A percentile compares a stretch with the other conserved stretches of the same genome.
Conservation (phyloP, 2,888 invertebrate genomes). For the Augochlorella aurata region DNA sequence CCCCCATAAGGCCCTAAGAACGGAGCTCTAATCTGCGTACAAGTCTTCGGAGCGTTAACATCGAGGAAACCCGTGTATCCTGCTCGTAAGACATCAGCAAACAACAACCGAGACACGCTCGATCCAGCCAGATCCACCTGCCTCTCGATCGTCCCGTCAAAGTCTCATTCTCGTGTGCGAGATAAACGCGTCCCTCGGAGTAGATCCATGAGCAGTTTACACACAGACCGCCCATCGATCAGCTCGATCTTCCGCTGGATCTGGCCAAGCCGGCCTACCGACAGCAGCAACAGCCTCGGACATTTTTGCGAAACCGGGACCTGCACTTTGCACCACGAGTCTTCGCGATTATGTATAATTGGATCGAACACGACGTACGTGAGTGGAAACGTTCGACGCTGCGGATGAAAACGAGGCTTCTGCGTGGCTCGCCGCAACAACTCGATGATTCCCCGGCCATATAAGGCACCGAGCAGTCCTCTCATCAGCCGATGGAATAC, state of each 20-base stretch:
- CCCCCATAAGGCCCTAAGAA: not conserved
- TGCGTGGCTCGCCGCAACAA: slow-evolving; percentile 18
- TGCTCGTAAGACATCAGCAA: slow-evolving; percentile 1
- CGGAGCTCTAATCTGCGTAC: not conserved
- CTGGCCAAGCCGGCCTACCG: not conserved
- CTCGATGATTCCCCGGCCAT: slow-evolving; percentile 43
- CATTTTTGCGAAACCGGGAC: slow-evolving; percentile 13
- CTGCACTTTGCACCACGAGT: slow-evolving; percentile 18
- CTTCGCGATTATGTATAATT: slow-evolving; percentile 38
- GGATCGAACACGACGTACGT: slow-evolving; percentile 34
- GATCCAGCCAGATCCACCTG: not conserved
- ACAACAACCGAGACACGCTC: not conserved
- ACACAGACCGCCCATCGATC: slow-evolving; percentile 15
- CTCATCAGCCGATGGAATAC: slow-evolving; percentile 28
- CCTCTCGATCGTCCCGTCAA: slow-evolving; percentile 3
- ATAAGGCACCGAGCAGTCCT: slow-evolving; percentile 37
- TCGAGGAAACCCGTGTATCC: not conserved
- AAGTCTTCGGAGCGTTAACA: not conserved
- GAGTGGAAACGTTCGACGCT: slow-evolving; percentile 30
- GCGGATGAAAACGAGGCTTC: slow-evolving; percentile 37
- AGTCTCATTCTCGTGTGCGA: slow-evolving; percentile 25
- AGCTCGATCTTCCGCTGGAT: not conserved
- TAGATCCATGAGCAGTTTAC: not conserved
- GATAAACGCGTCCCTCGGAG: slow-evolving; percentile 1
- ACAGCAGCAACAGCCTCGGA: not conserved